A percentile compares a stretch with the other conserved stretches of the same genome.
Evolutionary conservation across 2,888 invertebrate species (phyloP).

Genomic region (Rhamphomyia laevipes): DNA sequence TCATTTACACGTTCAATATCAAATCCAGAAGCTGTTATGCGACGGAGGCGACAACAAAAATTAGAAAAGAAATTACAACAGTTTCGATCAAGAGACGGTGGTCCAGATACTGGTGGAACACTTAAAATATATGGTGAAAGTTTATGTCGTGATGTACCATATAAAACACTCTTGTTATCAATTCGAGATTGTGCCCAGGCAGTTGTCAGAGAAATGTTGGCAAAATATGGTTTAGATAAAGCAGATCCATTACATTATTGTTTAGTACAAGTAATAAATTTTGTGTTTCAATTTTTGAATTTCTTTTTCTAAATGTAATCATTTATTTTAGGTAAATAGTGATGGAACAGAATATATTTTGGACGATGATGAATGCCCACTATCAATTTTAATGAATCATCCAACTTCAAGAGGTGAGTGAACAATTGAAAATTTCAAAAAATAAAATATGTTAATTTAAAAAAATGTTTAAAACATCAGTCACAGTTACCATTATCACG

Average conservation of each 20-base stretch:
- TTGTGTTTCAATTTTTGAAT: not conserved
- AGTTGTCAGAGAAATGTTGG: constrained; percentile 91
- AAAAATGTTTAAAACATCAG: too few relatives aligned
- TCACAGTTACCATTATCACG: too few relatives aligned
- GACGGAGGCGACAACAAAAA: constrained; percentile 89
- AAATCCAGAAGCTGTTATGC: constrained; percentile 99
- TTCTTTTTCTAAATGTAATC: not conserved
- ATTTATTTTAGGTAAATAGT: constrained; percentile 44
- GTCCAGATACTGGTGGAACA: constrained; percentile 85
- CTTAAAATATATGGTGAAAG: constrained; percentile 94
- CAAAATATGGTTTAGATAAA: constrained; percentile 89
- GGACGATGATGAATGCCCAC: constrained; percentile 94
- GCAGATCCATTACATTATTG: constrained; percentile 87
- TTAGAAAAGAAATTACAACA: constrained; percentile 92
- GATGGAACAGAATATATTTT: constrained; percentile 78
- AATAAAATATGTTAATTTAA: too few relatives aligned
- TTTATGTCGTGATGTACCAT: constrained; percentile 91
- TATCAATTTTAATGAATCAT: constrained; percentile 87
- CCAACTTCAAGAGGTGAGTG: constrained; percentile 75
- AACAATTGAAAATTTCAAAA: not conserved
- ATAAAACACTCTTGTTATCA: constrained; percentile 91
- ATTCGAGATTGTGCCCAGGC: constrained; percentile 84
- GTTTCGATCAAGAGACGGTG: constrained; percentile 89
- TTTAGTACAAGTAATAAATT: constrained; percentile 69
- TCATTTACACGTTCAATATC: constrained; percentile 98